Evolutionary conservation across 2,797 vertebrate genomes (phyloP), one percentile per base, ranked within the genome.

Genomic region (Garrulus glandarius): DNA sequence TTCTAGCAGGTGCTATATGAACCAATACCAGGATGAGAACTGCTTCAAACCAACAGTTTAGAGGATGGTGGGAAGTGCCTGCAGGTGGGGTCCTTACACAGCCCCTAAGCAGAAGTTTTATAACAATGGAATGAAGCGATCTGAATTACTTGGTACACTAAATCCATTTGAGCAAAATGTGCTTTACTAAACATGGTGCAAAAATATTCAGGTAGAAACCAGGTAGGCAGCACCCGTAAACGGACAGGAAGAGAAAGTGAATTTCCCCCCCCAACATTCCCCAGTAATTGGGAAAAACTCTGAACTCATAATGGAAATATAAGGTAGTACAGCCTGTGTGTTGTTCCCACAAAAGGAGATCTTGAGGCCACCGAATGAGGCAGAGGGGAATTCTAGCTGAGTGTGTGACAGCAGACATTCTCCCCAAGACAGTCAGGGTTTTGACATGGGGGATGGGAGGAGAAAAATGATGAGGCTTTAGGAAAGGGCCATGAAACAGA

Each of bases 251-350:
- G 61, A 84, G 20, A 11, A 71, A 72, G 12, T 9, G 26, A 4
- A 30, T 26, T 81, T 82, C 30, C 29, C 0, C 0, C 5, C 13
- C 5, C 2, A 11, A 1, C 2, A 6, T 6, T 15, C 4, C 5
- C 20, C 15, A 39, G 11, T 67, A 44, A 79, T 55, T 34, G 76
- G 44, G 36, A 52, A 91, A 37, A 84, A 18, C 10, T 59, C 37
- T 69, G 56, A 14, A 60, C 2, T 68, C 15, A 10, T 47, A 65
- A 55, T 24, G 18, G 13, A 20, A 71, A 4, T 61, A 29, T 69
- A 67, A 70, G 13, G 11, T 49, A 53, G 26, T 20, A 10, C n/a
- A 76, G 27, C n/a, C 47, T 65, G 4, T 41, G 32, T 39, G 24
- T 24, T 0, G 1, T 26, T 86, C 20, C n/a, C 39, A 23, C 44